Percentiles rank a stretch among this genome's conserved stretches.
Conservation (phyloP, 2,797 vertebrate genomes). For the Notamacropus eugenii region DNA sequence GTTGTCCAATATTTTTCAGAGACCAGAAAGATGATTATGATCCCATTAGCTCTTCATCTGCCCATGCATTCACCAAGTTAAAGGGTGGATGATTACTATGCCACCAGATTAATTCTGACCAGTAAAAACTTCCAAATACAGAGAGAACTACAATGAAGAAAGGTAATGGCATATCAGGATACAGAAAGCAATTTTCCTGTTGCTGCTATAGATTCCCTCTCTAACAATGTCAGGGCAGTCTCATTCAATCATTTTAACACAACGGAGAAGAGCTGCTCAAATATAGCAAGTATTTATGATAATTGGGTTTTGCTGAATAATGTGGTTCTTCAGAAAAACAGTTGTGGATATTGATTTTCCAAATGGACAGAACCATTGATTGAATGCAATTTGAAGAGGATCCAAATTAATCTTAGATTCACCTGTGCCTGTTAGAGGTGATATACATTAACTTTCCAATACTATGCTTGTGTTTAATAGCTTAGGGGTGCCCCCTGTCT, state of each 20-base stretch:
- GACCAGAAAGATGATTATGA: neutral
- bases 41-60: fast-evolving
- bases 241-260: slow-evolving; percentile 64
- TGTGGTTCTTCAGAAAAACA: slow-evolving; percentile 54
- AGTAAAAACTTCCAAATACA: slow-evolving; percentile 57
- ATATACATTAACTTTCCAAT: slow-evolving; percentile 66
- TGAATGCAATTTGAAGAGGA: slow-evolving; percentile 69
- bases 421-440: neutral
- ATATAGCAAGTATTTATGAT: slow-evolving; percentile 72
- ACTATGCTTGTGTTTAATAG: slow-evolving; percentile 37
- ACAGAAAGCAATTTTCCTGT: slow-evolving; percentile 72
- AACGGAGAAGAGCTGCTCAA: slow-evolving; percentile 66
- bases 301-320: slow-evolving; percentile 78
- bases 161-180: slow-evolving; percentile 44
- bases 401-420: slow-evolving; percentile 53
- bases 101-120: slow-evolving; percentile 60
- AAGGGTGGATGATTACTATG: neutral
- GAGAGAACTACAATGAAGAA: slow-evolving; percentile 44
- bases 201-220: slow-evolving; percentile 61
- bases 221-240: slow-evolving; percentile 70
- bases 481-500: slow-evolving; percentile 60
- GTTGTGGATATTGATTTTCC: slow-evolving; percentile 72
- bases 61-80: neutral
- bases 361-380: slow-evolving; percentile 72
- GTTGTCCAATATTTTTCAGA: neutral